Evolutionary conservation across 2,113 vertebrate species (phyloP).

Genomic region (Pterocles burchelli): DNA sequence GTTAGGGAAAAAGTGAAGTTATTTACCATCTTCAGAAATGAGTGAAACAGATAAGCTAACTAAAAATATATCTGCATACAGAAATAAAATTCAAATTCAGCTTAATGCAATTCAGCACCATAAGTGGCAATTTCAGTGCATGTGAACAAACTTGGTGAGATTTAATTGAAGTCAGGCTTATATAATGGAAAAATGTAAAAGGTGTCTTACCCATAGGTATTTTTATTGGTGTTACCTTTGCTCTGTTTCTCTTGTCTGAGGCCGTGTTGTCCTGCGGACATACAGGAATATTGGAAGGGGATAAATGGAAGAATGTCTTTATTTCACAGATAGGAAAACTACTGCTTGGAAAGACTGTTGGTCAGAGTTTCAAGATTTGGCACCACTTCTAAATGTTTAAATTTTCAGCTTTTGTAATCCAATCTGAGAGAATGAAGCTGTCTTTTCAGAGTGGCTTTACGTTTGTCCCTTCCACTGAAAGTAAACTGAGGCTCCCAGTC

Average conservation of each 20-base stretch:
- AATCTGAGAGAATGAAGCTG: neutral
- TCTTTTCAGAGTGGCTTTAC: neutral
- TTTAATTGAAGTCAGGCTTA: conserved; percentile 15
- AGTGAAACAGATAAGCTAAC: neutral
- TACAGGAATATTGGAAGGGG: neutral
- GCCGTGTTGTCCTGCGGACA: neutral
- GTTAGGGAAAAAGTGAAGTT: neutral
- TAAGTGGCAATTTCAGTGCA: conserved; percentile 35
- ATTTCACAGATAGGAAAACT: neutral
- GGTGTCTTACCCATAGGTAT: neutral
- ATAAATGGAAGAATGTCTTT: neutral
- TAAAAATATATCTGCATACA: conserved; percentile 30
- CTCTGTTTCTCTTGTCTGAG: neutral
- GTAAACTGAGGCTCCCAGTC: neutral
- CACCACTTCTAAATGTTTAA: neutral
- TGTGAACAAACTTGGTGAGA: neutral
- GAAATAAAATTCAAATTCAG: conserved; percentile 54
- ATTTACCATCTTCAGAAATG: neutral
- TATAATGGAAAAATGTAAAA: conserved; percentile 1
- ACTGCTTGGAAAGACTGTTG: neutral
- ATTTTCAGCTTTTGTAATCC: neutral
- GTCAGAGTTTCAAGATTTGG: neutral
- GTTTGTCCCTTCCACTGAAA: neutral
- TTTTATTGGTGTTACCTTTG: neutral
- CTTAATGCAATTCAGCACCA: conserved; percentile 22